phyloP scores from a whole-genome alignment of 1,140 invertebrate species.

The Drepana arcuata region DNA sequence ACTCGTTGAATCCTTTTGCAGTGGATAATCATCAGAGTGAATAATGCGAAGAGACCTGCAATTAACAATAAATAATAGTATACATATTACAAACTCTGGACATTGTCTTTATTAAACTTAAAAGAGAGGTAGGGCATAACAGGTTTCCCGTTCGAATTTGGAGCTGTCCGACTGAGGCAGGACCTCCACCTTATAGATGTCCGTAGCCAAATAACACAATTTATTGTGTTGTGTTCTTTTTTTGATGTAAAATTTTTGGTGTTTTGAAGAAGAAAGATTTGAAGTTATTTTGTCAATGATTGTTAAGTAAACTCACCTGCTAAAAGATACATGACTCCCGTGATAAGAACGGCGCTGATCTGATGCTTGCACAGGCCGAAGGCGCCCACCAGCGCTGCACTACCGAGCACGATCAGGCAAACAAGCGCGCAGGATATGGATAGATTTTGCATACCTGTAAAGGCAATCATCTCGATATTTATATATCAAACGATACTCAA shows the following conservation, averaged over 20 bases:
- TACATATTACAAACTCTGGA: slow-evolving; percentile 4
- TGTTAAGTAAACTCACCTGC: slow-evolving; percentile 88
- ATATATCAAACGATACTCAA: no score
- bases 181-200: no score
- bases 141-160: no score
- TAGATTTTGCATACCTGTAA: slow-evolving; percentile 95
- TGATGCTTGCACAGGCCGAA: slow-evolving; percentile 90
- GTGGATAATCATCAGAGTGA: slow-evolving; percentile 91
- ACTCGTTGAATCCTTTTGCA: slow-evolving; percentile 83
- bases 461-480: no score
- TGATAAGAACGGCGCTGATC: slow-evolving; percentile 90
- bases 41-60: slow-evolving; percentile 88
- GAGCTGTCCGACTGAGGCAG: no score
- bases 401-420: slow-evolving; percentile 87
- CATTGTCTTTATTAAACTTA: no score
- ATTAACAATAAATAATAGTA: slow-evolving; percentile 27
- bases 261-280: no score
- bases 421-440: slow-evolving; percentile 93
- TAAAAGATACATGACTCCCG: slow-evolving; percentile 92
- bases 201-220: no score
- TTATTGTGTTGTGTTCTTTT: no score
- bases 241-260: no score
- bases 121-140: no score
- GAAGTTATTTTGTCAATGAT: no score
- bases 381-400: slow-evolving; percentile 85